Conservation (phyloP, 2,797 vertebrate genomes). For the Ceryle rudis region DNA sequence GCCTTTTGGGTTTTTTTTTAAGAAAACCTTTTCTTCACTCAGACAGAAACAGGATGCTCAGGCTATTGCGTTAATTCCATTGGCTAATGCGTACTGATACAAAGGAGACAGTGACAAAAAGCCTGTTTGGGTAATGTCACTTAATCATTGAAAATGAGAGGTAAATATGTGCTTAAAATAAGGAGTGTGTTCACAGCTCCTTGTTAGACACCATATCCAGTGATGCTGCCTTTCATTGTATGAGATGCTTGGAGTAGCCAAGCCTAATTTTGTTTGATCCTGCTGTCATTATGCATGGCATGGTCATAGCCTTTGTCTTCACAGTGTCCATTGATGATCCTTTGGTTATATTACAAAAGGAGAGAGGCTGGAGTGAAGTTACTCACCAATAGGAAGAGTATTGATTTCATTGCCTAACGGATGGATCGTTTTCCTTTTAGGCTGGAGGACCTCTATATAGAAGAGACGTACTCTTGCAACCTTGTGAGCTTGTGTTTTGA, state of each 20-base stretch:
- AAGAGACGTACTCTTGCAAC: background rate
- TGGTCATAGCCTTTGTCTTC: background rate
- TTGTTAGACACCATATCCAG: background rate
- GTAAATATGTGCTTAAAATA: background rate
- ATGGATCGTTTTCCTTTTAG: background rate
- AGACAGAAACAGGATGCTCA: background rate
- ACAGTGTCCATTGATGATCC: rapidly evolving
- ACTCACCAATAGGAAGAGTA: background rate
- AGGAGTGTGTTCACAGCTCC: background rate
- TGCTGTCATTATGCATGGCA: background rate
- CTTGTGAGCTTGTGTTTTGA: background rate
- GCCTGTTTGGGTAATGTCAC: background rate
- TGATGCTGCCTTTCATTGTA: background rate
- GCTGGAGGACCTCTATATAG: background rate
- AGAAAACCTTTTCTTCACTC: background rate
- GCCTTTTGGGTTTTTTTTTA: background rate
- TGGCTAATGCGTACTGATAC: background rate
- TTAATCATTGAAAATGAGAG: background rate
- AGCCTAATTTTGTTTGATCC: background rate
- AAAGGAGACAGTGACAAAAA: background rate
- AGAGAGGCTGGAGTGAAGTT: background rate
- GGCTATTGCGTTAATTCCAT: background rate
- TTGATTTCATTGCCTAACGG: background rate
- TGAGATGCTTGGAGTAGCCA: background rate
- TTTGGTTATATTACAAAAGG: background rate